Conservation (phyloP, 2,888 invertebrate genomes). For the Hetaerina titia region DNA sequence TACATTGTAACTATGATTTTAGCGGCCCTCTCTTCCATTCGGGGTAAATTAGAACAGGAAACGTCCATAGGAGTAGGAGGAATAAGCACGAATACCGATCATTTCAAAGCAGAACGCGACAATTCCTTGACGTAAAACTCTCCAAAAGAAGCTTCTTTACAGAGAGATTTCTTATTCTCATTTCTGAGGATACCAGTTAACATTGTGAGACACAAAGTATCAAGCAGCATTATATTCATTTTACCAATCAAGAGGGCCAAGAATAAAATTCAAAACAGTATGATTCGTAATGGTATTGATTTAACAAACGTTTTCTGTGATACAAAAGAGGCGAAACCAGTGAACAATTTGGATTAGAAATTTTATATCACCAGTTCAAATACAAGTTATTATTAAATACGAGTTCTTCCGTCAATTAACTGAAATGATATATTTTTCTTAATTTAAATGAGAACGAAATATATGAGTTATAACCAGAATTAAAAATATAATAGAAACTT, state of each 20-base stretch:
- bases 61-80: neutral
- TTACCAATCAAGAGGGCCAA: neutral
- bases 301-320: no score
- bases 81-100: neutral
- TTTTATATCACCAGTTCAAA: no score
- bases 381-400: no score
- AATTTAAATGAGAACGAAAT: no score
- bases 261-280: neutral
- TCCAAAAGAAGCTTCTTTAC: neutral
- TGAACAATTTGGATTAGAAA: no score
- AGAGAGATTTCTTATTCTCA: neutral
- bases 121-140: slow-evolving; percentile 11
- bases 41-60: neutral
- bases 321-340: no score
- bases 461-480: no score
- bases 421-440: no score
- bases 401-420: no score
- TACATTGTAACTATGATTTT: neutral
- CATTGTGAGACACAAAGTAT: neutral
- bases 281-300: no score
- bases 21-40: neutral
- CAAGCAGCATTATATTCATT: neutral
- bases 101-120: neutral
- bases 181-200: neutral
- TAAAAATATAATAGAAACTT: no score